Evolutionary conservation across 2,888 invertebrate species (phyloP).

Genomic region (Lasioglossum pauxillum): DNA sequence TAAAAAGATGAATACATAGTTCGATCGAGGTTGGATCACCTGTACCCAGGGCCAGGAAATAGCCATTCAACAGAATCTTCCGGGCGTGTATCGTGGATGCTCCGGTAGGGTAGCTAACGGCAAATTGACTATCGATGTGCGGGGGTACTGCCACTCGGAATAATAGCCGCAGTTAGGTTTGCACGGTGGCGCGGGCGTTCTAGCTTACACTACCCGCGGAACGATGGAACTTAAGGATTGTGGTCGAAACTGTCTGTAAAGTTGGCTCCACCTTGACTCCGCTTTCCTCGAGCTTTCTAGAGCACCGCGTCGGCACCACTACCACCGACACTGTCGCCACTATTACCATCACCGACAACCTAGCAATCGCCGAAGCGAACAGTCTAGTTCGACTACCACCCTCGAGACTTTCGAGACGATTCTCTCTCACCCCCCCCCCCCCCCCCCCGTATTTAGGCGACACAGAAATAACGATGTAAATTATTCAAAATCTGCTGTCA

Average conservation of each 20-base stretch:
- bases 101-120: constrained; percentile 51
- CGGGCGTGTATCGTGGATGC: constrained; percentile 8
- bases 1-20: neutral
- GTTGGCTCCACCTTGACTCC: constrained; percentile 66
- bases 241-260: constrained; percentile 75
- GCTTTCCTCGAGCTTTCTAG: constrained; percentile 28
- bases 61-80: neutral
- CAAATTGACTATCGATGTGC: constrained; percentile 69
- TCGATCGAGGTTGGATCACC: neutral
- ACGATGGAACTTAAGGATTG: constrained; percentile 73
- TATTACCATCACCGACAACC: constrained; percentile 4
- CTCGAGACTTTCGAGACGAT: constrained; percentile 34
- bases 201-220: constrained; percentile 35
- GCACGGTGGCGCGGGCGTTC: constrained; percentile 33
- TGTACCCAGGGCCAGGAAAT: neutral
- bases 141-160: constrained; percentile 42
- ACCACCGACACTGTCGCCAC: constrained; percentile 8
- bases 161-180: constrained; percentile 58
- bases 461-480: neutral
- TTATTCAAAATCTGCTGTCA: neutral
- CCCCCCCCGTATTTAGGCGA: neutral
- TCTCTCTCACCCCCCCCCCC: neutral
- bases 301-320: constrained; percentile 21
- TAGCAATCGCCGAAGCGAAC: neutral
- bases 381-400: neutral